Evolutionary conservation across 2,888 invertebrate species (phyloP).

Genomic region (Adelphocoris suturalis): DNA sequence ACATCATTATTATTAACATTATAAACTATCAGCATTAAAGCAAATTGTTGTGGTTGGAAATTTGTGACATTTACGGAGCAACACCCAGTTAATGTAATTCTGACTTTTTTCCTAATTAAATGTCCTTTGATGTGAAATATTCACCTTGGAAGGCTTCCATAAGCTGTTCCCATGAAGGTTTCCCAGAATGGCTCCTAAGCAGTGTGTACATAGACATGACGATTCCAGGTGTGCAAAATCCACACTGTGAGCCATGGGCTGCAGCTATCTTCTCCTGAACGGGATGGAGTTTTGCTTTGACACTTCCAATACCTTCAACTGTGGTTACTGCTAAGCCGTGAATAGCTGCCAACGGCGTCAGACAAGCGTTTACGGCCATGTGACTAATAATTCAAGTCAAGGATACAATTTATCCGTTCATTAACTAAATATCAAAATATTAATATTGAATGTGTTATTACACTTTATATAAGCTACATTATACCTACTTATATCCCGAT

Average conservation of each 20-base stretch:
- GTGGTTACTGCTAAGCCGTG: constrained; percentile 95
- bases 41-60: no score
- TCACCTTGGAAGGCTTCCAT: constrained; percentile 90
- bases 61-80: no score
- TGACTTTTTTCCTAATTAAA: no score
- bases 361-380: constrained; percentile 92
- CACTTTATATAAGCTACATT: no score
- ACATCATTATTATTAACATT: no score
- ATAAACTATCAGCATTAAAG: no score
- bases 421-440: no score
- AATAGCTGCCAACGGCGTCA: constrained; percentile 91
- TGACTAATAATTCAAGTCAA: constrained; percentile 81
- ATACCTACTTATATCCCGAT: no score
- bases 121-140: no score
- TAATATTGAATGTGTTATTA: no score
- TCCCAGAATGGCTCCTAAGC: constrained; percentile 84
- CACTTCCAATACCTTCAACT: constrained; percentile 94
- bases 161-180: constrained; percentile 87
- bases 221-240: constrained; percentile 97
- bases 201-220: constrained; percentile 98
- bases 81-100: no score
- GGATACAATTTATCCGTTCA: background rate
- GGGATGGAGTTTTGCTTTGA: constrained; percentile 86
- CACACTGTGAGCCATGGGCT: constrained; percentile 96
- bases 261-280: constrained; percentile 93